A percentile compares a stretch with the other conserved stretches of the same genome.
Conservation (phyloP, 2,113 vertebrate species). For the Chlamydotis undulata region DNA sequence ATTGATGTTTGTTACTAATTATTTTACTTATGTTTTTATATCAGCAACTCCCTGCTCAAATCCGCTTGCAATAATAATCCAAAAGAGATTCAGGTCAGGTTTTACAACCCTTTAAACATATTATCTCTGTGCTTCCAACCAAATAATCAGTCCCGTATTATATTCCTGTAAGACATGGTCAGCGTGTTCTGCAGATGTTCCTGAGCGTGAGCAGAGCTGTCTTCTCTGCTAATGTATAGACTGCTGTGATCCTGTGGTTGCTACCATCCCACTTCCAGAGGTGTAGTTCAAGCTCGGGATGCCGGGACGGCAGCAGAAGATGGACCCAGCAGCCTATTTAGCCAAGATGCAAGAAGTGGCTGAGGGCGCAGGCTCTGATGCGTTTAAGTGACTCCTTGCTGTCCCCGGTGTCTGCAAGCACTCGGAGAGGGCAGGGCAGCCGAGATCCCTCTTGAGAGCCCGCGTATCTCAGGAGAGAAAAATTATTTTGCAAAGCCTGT, state of each 20-base stretch:
- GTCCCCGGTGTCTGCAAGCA: background rate
- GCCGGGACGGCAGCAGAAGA: background rate
- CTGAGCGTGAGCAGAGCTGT: background rate
- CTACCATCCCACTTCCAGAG: background rate
- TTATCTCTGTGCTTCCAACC: constrained; percentile 17
- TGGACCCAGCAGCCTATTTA: background rate
- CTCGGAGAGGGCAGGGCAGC: background rate
- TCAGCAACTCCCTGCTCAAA: constrained; percentile 33
- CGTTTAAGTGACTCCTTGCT: background rate
- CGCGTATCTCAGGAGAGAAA: background rate
- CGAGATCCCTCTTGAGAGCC: background rate
- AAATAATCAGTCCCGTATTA: background rate
- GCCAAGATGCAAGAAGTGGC: background rate
- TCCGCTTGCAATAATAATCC: background rate
- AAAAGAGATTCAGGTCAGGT: constrained; percentile 2
- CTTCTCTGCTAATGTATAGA: background rate
- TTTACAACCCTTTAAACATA: constrained; percentile 37
- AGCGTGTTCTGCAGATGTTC: constrained; percentile 15
- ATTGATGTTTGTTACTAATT: constrained; percentile 18
- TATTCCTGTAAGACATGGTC: background rate
- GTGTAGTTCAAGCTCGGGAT: background rate
- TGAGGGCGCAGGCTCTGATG: background rate
- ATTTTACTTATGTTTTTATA: constrained; percentile 21
- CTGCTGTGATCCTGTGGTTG: background rate
- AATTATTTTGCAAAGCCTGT: background rate